phyloP scores from a whole-genome alignment of 1,140 invertebrate species.

The Bactericera cockerelli region DNA sequence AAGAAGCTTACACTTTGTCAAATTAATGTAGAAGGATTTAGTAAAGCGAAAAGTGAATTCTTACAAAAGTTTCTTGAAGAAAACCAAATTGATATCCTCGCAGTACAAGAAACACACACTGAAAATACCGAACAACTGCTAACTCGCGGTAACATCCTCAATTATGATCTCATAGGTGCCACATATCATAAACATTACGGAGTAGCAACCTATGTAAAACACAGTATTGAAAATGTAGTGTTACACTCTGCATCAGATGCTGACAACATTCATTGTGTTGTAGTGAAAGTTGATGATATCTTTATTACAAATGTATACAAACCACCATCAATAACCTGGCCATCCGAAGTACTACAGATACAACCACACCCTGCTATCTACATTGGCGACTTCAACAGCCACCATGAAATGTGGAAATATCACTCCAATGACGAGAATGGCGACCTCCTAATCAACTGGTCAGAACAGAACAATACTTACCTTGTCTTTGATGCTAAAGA shows the following conservation, averaged over 20 bases:
- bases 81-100: conserved; percentile 6
- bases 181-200: too few relatives aligned
- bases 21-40: conserved; percentile 12
- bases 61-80: background rate
- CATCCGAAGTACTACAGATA: background rate
- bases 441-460: too few relatives aligned
- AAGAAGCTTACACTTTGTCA: too few relatives aligned
- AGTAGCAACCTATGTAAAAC: too few relatives aligned
- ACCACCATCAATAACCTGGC: conserved; percentile 11
- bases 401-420: too few relatives aligned
- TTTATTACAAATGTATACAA: conserved; percentile 14
- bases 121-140: background rate
- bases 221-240: too few relatives aligned
- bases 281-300: too few relatives aligned
- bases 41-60: background rate
- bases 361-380: conserved; percentile 26
- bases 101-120: conserved; percentile 9
- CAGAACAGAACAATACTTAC: too few relatives aligned
- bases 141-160: background rate
- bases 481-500: conserved; percentile 13
- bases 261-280: too few relatives aligned
- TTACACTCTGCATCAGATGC: too few relatives aligned
- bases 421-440: too few relatives aligned
- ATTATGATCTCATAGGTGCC: background rate
- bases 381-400: too few relatives aligned